These are phyloP conservation scores for Epizoanthus ramosus DNA, from an alignment of 92 coral and sea anemone genomes.

Conservation along the genomic window DNA sequence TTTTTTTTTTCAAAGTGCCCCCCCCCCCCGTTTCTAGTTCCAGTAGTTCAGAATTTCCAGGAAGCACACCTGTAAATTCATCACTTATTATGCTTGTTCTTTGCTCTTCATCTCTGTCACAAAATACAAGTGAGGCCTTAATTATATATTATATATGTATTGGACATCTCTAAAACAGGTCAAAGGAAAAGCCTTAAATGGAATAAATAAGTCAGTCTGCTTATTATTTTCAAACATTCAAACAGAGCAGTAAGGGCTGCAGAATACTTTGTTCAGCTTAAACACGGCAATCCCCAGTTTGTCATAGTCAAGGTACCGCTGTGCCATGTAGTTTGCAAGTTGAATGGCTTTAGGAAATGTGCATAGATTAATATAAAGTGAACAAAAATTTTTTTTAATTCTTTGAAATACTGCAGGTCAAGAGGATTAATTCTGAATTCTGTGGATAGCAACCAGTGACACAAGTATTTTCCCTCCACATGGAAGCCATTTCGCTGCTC, in stretches of 20 bases:
- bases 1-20: no score
- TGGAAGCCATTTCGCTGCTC: slow-evolving; percentile 77
- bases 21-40: no score
- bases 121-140: no score
- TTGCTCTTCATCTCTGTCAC: no score
- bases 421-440: slow-evolving; percentile 74
- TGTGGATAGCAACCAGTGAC: slow-evolving; percentile 86
- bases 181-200: no score
- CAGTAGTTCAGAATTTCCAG: no score
- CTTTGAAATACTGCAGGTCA: slow-evolving; percentile 73
- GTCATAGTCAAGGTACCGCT: slow-evolving; percentile 71
- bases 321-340: slow-evolving; percentile 86
- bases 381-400: slow-evolving; percentile 78
- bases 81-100: no score
- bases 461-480: slow-evolving; percentile 83
- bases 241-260: slow-evolving; percentile 74
- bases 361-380: slow-evolving; percentile 77
- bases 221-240: slow-evolving; percentile 16
- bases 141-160: no score
- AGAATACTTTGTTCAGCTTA: slow-evolving; percentile 69
- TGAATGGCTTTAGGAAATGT: slow-evolving; percentile 93
- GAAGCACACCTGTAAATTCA: no score
- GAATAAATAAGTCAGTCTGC: no score
- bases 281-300: slow-evolving; percentile 83
- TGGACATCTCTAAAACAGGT: no score